Evolutionary conservation across 2,797 vertebrate species (phyloP), one percentile per base, ranked within the genome.

Genomic region (Sebastes matsubarae): DNA sequence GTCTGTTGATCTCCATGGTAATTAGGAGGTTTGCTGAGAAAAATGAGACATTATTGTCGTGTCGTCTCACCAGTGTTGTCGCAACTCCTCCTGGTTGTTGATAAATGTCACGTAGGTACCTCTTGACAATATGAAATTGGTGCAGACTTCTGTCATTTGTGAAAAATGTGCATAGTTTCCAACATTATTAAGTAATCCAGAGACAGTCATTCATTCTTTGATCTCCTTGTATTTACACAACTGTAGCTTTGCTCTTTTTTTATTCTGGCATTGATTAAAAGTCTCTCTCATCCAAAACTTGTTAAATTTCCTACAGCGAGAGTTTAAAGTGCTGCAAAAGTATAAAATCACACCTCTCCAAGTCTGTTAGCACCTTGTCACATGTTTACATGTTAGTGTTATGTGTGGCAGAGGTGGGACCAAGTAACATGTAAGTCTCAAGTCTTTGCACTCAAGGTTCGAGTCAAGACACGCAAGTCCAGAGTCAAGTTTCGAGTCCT

Each of bases 311-410:
- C 27, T 6, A 11, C 20, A 29, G 27, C 18, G 12, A 55, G 24
- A 24, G n/a, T 52, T 83, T 77, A 14, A 69, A 66, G 30, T 14
- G 25, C 52, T 69, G n/a, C 18, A 72, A 55, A 75, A 10, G 2
- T 38, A 68, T 76, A 6, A 65, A 55, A 61, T 36, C 61, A 5
- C n/a, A 22, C 20, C 32, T 36, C 24, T 54, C 14, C 18, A 50
- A 65, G 30, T 30, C 0, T 46, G 8, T 5, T 12, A 4, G 29
- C 8, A 4, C 1, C 0, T 38, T 46, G 46, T 32, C 6, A 13
- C 4, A 18, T 54, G 16, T 61, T 46, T 18, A 63, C 42, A n/a
- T 63, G 14, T 59, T 11, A 12, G 9, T 30, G 22, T 30, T 20
- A 24, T 65, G 18, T 27, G 46, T n/a, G 46, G 46, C 46, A 50